Percentiles rank a stretch among this genome's conserved stretches.
These are phyloP conservation scores for Brevimyrus niger DNA, from an alignment of 2,113 vertebrate species.

Conservation along the genomic window DNA sequence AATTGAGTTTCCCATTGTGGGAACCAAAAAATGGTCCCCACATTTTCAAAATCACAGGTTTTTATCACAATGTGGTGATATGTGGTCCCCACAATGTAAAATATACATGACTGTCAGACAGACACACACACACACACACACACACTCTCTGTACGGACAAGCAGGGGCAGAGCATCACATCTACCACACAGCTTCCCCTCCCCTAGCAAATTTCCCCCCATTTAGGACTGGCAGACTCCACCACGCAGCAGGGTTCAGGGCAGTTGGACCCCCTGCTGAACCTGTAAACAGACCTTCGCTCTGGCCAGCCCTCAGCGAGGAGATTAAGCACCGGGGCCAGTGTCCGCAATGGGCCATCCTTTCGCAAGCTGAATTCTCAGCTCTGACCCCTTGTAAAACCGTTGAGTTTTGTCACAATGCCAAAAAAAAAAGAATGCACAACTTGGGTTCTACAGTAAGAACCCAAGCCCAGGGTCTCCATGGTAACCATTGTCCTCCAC, in stretches of 20 bases:
- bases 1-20: neutral
- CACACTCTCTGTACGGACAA: slow-evolving; percentile 27
- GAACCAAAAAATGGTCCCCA: neutral
- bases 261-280: neutral
- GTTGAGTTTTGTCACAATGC: slow-evolving; percentile 61
- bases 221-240: neutral
- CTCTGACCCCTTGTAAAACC: slow-evolving; percentile 22
- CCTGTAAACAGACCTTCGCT: neutral
- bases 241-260: neutral
- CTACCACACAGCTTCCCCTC: neutral
- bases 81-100: neutral
- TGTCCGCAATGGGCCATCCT: neutral
- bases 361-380: neutral
- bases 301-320: neutral
- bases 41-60: neutral
- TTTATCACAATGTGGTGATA: too few species aligned
- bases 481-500: slow-evolving; percentile 76
- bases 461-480: slow-evolving; percentile 71
- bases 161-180: neutral
- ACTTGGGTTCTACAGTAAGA: slow-evolving; percentile 55
- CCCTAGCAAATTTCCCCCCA: neutral
- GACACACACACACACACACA: neutral
- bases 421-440: slow-evolving; percentile 51
- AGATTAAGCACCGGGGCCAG: neutral
- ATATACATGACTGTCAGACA: neutral